phyloP scores from a whole-genome alignment of 2,888 invertebrate genomes.

The Caenorhabditis sinica region DNA sequence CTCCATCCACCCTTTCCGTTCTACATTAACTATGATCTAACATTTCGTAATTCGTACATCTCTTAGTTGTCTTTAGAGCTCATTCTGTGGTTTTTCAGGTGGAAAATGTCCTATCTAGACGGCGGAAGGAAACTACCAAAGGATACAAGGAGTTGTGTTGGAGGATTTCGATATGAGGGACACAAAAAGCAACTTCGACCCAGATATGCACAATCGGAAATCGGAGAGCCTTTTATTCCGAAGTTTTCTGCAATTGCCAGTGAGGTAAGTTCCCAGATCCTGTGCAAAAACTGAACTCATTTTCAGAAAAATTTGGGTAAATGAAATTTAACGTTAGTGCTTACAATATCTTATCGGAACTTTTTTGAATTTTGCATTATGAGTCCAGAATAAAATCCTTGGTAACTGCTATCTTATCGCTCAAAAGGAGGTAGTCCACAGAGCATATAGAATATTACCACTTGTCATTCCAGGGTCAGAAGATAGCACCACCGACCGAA shows the following conservation, averaged over 20 bases:
- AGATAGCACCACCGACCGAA: conserved; percentile 70
- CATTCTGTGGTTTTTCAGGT: conserved; percentile 19
- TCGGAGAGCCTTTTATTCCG: conserved; percentile 76
- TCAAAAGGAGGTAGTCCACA: neutral
- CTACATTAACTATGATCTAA: conserved; percentile 2
- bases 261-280: conserved; percentile 65
- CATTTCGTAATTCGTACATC: conserved; percentile 4
- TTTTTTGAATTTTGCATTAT: no score
- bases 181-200: conserved; percentile 58
- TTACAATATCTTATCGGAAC: conserved; percentile 6
- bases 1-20: conserved; percentile 14
- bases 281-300: no score
- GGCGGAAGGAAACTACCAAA: conserved; percentile 56
- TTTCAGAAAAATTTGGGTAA: neutral
- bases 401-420: conserved; percentile 5
- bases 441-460: no score
- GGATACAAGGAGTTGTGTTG: conserved; percentile 65
- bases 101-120: conserved; percentile 36
- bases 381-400: no score
- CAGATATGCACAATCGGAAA: conserved; percentile 75
- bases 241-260: conserved; percentile 78
- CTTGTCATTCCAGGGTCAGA: conserved; percentile 68
- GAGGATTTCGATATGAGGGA: conserved; percentile 64
- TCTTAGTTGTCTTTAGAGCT: conserved; percentile 4
- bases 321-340: neutral